A percentile compares a stretch with the other conserved stretches of the same genome.
Conservation (phyloP, 2,888 invertebrate species). For the Seira sanloemensis region DNA sequence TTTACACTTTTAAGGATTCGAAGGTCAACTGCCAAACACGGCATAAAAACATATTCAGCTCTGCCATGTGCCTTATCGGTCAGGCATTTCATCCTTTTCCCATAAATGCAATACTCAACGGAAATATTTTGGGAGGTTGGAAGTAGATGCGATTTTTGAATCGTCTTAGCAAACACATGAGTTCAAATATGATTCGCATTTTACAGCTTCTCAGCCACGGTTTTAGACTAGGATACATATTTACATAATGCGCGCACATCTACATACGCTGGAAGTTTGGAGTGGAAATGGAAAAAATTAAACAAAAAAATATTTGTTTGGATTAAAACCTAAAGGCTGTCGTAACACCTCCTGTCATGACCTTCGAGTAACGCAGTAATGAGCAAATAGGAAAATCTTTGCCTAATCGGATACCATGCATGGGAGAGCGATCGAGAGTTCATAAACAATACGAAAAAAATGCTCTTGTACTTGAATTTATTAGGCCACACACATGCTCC, state of each 20-base stretch:
- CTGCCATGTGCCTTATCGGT: slow-evolving; percentile 40
- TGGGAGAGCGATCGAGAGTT: not conserved
- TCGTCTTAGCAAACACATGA: too few relatives aligned
- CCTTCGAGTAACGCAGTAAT: not conserved
- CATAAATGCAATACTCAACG: not conserved
- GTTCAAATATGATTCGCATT: too few relatives aligned
- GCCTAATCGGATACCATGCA: not conserved
- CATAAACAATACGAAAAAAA: not conserved
- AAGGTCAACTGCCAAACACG: slow-evolving; percentile 52
- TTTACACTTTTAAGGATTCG: slow-evolving; percentile 9
- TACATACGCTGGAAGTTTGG: too few relatives aligned
- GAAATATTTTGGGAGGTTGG: too few relatives aligned
- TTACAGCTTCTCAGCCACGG: too few relatives aligned
- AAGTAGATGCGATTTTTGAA: too few relatives aligned
- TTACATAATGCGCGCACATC: too few relatives aligned
- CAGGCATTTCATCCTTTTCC: slow-evolving; percentile 15
- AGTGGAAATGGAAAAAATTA: not conserved
- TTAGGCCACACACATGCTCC: not conserved
- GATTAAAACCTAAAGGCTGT: not conserved
- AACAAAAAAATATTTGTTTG: not conserved
- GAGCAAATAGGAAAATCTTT: not conserved
- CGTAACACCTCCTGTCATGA: not conserved
- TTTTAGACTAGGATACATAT: too few relatives aligned
- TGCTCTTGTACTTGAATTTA: not conserved
- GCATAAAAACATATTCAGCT: slow-evolving; percentile 26